Evolutionary conservation across 2,888 invertebrate species (phyloP), one percentile per base, ranked within the genome.

Genomic region (Coleophora deauratella): DNA sequence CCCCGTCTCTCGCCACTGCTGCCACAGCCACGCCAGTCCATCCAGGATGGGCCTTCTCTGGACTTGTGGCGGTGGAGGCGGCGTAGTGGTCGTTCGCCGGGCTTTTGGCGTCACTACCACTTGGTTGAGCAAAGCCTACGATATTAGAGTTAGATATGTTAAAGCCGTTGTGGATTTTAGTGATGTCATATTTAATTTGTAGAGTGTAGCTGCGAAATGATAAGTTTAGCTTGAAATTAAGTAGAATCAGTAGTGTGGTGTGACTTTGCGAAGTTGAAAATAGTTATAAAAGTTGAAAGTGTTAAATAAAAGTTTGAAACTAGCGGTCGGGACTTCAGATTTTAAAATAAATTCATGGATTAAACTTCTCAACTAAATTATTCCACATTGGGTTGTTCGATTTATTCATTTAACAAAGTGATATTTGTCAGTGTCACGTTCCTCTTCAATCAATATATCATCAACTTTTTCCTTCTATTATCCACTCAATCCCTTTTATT

Each of bases 401-500:
- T 21, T 3, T 21, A 21, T 6, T 21, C 21, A 6, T 21, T 21
- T 21, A 21, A 21, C 3, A 21, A 21, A 21, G n/a, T n/a, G n/a
- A n/a, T n/a, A n/a, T n/a, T n/a, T n/a, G n/a, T n/a, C n/a, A n/a
- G n/a, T n/a, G n/a, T n/a, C n/a, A n/a, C n/a, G n/a, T n/a, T n/a
- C n/a, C n/a, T n/a, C n/a, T n/a, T n/a, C n/a, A n/a, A n/a, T n/a
- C n/a, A n/a, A n/a, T n/a, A n/a, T n/a, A n/a, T n/a, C n/a, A n/a
- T n/a, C n/a, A n/a, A n/a, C n/a, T n/a, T n/a, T n/a, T n/a, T n/a
- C n/a, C n/a, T n/a, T n/a, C n/a, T n/a, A n/a, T n/a, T n/a, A n/a
- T n/a, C n/a, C n/a, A n/a, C n/a, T n/a, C n/a, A n/a, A n/a, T n/a
- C 78, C 72, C 87, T 86, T 87, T 88, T 86, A 71, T 86, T 84